A percentile compares a stretch with the other conserved stretches of the same genome.
phyloP scores from a whole-genome alignment of 2,113 vertebrate species.

The Larimichthys crocea region DNA sequence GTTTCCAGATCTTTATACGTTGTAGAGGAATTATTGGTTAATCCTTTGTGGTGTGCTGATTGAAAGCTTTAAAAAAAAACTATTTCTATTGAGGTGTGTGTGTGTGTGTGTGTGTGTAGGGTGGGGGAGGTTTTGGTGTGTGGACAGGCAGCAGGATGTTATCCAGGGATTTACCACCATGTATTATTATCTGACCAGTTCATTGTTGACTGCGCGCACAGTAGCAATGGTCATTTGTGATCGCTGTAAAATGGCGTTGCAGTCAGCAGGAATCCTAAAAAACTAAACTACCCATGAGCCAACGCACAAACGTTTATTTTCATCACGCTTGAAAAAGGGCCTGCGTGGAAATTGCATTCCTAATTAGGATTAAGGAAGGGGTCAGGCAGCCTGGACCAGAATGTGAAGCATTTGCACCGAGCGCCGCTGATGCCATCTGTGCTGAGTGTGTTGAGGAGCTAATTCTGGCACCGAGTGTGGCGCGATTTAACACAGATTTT shows the following conservation, averaged over 20 bases:
- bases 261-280: conserved; percentile 22
- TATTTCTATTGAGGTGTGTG: conserved; percentile 28
- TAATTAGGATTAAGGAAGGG: conserved; percentile 88
- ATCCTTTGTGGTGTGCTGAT: conserved; percentile 52
- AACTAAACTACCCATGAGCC: conserved; percentile 41
- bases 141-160: conserved; percentile 43
- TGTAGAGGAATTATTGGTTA: conserved; percentile 61
- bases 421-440: conserved; percentile 83
- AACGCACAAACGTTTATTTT: conserved; percentile 65
- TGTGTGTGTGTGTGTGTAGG: not conserved
- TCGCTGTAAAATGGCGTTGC: conserved; percentile 50
- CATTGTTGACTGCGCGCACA: conserved; percentile 51
- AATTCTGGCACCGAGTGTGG: conserved; percentile 82
- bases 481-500: conserved; percentile 78
- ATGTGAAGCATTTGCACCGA: conserved; percentile 83
- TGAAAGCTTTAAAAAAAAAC: conserved; percentile 46
- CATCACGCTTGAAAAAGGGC: conserved; percentile 73
- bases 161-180: conserved; percentile 66
- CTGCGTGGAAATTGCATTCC: conserved; percentile 82
- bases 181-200: conserved; percentile 63
- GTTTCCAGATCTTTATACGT: conserved; percentile 51
- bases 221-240: conserved; percentile 37
- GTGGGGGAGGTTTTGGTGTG: conserved; percentile 47
- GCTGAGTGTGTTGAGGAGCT: conserved; percentile 79
- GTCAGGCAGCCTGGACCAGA: conserved; percentile 80